phyloP scores from a whole-genome alignment of 2,113 vertebrate species.

The Felis chaus region DNA sequence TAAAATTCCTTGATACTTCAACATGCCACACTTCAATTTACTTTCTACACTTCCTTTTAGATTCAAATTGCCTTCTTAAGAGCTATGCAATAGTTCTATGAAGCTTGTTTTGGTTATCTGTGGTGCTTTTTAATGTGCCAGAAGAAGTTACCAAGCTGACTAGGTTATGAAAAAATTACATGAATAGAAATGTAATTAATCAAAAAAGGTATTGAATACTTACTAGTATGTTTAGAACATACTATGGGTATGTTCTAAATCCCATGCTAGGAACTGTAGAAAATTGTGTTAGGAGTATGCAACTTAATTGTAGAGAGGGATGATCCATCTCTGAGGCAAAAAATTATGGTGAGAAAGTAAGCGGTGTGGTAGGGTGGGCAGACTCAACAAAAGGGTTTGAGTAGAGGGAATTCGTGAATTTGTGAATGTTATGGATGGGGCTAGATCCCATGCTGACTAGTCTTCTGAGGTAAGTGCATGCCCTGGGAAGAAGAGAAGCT shows the following conservation, averaged over 20 bases:
- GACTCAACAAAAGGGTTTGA: neutral
- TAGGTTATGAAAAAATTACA: neutral
- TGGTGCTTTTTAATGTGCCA: neutral
- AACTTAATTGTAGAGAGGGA: neutral
- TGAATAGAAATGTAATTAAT: neutral
- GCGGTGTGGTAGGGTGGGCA: neutral
- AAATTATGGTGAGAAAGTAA: neutral
- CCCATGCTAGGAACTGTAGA: neutral
- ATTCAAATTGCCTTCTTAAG: neutral
- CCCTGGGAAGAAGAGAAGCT: neutral
- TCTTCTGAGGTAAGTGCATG: neutral
- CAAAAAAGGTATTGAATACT: neutral
- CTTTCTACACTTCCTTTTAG: neutral
- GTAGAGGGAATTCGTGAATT: neutral
- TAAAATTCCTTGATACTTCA: neutral
- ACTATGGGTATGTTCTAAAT: neutral
- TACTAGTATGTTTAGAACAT: too few relatives aligned
- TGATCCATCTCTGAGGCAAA: neutral
- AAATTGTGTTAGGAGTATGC: neutral
- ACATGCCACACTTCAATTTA: neutral
- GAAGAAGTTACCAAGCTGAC: neutral
- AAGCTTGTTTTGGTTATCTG: neutral
- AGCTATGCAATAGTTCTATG: neutral
- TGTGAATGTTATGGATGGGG: neutral
- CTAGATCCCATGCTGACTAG: neutral